These are phyloP conservation scores for Chrysolina americana DNA, from an alignment of 2,888 invertebrate species.

Conservation along the genomic window DNA sequence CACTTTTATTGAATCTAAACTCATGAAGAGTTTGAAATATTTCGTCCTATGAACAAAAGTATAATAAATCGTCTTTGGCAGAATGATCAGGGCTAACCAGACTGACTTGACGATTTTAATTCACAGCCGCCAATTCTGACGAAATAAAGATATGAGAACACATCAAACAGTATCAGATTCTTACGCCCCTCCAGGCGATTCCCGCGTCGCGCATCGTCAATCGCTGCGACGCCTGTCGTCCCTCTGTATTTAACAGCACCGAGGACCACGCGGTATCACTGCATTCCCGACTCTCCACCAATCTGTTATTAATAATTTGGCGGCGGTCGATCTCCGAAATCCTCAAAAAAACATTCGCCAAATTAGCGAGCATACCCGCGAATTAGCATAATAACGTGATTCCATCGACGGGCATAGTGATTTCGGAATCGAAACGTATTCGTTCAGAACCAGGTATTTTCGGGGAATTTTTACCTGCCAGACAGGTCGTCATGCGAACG, in stretches of 20 bases:
- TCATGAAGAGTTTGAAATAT: no score
- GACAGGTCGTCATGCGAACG: conserved; percentile 66
- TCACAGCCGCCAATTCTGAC: conserved; percentile 25
- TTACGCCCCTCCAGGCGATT: conserved; percentile 64
- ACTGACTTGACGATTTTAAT: neutral
- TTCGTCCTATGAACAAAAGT: no score
- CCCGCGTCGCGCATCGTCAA: conserved; percentile 64
- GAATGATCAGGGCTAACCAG: neutral
- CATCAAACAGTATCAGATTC: conserved; percentile 65
- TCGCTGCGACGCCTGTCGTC: conserved; percentile 63
- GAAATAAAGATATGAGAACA: conserved; percentile 54
- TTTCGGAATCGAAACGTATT: conserved; percentile 54
- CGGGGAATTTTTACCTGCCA: conserved; percentile 64
- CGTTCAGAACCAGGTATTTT: conserved; percentile 56
- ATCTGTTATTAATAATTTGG: conserved; percentile 48
- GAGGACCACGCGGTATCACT: conserved; percentile 64
- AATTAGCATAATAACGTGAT: conserved; percentile 49
- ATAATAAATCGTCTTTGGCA: no score
- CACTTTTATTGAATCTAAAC: no score
- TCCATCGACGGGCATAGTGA: conserved; percentile 42
- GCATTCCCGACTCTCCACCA: conserved; percentile 58
- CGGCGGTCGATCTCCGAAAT: neutral
- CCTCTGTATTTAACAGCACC: conserved; percentile 66
- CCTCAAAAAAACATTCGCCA: conserved; percentile 7
- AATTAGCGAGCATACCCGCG: conserved; percentile 43